These are phyloP conservation scores for Taenioides sp. DNA, from an alignment of 2,797 vertebrate genomes.

Conservation along the genomic window DNA sequence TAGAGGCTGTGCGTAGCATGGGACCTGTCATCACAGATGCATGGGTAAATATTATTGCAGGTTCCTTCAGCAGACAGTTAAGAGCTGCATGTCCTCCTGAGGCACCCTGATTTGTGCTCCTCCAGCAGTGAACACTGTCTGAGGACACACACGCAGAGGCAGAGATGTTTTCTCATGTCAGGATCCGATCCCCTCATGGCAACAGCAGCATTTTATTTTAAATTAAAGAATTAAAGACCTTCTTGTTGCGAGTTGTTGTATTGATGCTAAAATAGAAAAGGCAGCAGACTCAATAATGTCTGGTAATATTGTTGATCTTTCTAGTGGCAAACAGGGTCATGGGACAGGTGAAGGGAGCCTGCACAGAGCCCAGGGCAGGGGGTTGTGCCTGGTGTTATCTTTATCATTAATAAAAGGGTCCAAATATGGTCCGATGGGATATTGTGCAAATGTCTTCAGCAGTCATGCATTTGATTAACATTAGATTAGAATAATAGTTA, in stretches of 20 bases:
- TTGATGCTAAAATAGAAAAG: conserved; percentile 19
- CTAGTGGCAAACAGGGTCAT: background rate
- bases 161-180: conserved; percentile 18
- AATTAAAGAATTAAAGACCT: background rate
- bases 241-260: background rate
- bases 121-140: conserved; percentile 22
- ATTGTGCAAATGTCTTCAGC: conserved; percentile 13
- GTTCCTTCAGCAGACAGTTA: conserved; percentile 55
- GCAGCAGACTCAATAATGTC: background rate
- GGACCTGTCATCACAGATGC: conserved; percentile 56
- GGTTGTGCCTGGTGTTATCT: too few relatives aligned
- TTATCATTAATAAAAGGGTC: conserved; percentile 28
- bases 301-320: background rate
- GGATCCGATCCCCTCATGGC: background rate
- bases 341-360: too few relatives aligned
- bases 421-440: conserved; percentile 23
- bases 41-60: conserved; percentile 72
- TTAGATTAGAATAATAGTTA: background rate
- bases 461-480: background rate
- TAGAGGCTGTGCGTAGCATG: conserved; percentile 35
- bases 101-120: conserved; percentile 55
- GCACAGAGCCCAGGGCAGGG: too few relatives aligned
- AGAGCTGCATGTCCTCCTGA: conserved; percentile 42
- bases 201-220: background rate
- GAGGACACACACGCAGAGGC: conserved; percentile 17